phyloP scores from a whole-genome alignment of 2,797 vertebrate genomes.

The Crocidura indochinensis region DNA sequence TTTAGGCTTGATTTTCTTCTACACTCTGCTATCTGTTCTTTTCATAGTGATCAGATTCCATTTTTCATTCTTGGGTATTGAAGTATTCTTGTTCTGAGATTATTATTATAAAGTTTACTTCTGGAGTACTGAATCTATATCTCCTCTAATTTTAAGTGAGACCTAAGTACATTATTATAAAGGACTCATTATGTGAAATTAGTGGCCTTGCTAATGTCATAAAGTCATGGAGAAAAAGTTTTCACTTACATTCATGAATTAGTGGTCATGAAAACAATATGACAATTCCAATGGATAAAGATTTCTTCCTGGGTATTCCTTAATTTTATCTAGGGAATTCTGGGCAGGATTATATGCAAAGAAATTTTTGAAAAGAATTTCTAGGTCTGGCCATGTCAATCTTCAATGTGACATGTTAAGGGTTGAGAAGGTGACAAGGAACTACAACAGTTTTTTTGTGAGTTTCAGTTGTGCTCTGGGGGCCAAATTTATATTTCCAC shows the following conservation, averaged over 20 bases:
- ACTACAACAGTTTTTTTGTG: background rate
- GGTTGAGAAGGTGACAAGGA: background rate
- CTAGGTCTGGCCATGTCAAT: background rate
- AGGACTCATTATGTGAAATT: background rate
- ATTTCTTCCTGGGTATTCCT: slow-evolving; percentile 37
- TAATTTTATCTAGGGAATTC: slow-evolving; percentile 30
- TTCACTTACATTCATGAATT: slow-evolving; percentile 47
- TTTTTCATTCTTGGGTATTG: too few relatives aligned
- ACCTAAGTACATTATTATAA: background rate
- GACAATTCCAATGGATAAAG: background rate
- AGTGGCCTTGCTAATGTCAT: slow-evolving; percentile 5
- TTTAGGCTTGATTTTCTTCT: too few relatives aligned
- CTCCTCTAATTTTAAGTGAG: too few relatives aligned
- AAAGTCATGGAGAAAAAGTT: slow-evolving; percentile 50
- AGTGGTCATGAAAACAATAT: background rate
- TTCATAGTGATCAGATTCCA: too few relatives aligned
- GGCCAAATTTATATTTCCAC: slow-evolving; percentile 13
- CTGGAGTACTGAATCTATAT: too few relatives aligned
- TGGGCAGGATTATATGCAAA: background rate
- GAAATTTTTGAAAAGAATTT: slow-evolving; percentile 23
- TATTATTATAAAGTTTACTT: too few relatives aligned
- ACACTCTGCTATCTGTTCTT: too few relatives aligned
- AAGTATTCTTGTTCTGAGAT: too few relatives aligned
- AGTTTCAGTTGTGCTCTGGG: background rate
- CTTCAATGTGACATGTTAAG: background rate